Percentiles rank a stretch among this genome's conserved stretches.
Evolutionary conservation across 2,797 vertebrate species (phyloP).

Genomic region (Alca torda): DNA sequence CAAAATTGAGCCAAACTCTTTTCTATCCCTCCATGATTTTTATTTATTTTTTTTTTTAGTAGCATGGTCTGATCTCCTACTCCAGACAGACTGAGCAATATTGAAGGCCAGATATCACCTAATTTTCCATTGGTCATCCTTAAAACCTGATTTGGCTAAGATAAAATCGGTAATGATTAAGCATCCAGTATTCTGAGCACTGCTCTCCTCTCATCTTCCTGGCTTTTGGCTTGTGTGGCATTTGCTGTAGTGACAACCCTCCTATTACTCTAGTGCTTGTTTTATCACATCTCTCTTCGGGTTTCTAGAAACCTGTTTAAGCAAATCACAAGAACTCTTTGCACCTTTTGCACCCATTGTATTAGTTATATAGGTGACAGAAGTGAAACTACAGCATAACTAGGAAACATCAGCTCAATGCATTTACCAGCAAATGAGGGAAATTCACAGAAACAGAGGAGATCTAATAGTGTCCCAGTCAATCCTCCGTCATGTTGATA

Average conservation of each 20-base stretch:
- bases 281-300: rapidly evolving
- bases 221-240: neutral
- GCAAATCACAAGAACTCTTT: neutral
- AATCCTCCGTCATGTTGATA: neutral
- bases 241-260: neutral
- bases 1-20: neutral
- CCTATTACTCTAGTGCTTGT: neutral
- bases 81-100: neutral
- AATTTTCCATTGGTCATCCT: neutral
- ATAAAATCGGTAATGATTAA: neutral
- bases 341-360: neutral
- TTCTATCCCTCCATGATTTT: neutral
- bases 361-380: neutral
- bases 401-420: neutral
- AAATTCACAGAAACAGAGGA: neutral
- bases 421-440: neutral
- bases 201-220: neutral
- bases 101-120: neutral
- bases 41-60: neutral
- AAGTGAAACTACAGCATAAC: neutral
- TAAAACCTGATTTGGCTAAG: neutral
- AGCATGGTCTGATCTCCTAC: neutral
- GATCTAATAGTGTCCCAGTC: neutral
- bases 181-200: neutral
- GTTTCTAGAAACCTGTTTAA: neutral